These are phyloP conservation scores for Camptogramma bilineatum DNA, from an alignment of 2,888 invertebrate genomes.

Conservation along the genomic window DNA sequence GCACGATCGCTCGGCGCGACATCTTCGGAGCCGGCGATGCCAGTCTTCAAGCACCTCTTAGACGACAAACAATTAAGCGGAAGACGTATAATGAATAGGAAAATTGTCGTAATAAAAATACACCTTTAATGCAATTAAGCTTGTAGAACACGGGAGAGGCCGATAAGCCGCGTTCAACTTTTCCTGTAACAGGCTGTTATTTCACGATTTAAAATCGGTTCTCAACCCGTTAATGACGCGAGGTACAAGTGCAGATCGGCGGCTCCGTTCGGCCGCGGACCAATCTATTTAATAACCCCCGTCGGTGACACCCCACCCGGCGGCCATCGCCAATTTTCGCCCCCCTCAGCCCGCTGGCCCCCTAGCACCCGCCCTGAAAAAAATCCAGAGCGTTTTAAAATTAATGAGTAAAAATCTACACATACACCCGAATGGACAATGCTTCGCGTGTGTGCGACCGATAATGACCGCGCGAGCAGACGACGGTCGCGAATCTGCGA, in stretches of 20 bases:
- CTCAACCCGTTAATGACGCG: constrained; percentile 86
- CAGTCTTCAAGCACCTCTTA: constrained; percentile 18
- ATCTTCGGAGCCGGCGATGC: constrained; percentile 17
- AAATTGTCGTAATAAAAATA: constrained; percentile 63
- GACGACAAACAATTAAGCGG: constrained; percentile 34
- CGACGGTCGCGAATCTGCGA: constrained; percentile 49
- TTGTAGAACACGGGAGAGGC: constrained; percentile 73
- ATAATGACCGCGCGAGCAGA: constrained; percentile 75
- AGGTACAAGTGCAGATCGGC: constrained; percentile 85
- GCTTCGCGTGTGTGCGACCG: constrained; percentile 70
- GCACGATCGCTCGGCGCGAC: constrained; percentile 2
- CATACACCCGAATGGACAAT: constrained; percentile 79
- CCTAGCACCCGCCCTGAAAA: constrained; percentile 84
- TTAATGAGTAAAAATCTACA: constrained; percentile 87
- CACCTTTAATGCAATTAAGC: constrained; percentile 79
- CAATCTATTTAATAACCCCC: constrained; percentile 87
- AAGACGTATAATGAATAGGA: constrained; percentile 54
- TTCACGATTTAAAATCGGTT: constrained; percentile 85
- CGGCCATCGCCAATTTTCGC: constrained; percentile 85
- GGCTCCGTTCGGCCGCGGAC: constrained; percentile 86
- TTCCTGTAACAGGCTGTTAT: constrained; percentile 85
- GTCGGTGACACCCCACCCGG: constrained; percentile 84
- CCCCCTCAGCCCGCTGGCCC: constrained; percentile 68
- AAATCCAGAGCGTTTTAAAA: constrained; percentile 87
- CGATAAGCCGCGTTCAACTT: constrained; percentile 83